Base-by-base conservation (phyloP, 2,113 vertebrate genomes). In the Lepus europaeus region DNA sequence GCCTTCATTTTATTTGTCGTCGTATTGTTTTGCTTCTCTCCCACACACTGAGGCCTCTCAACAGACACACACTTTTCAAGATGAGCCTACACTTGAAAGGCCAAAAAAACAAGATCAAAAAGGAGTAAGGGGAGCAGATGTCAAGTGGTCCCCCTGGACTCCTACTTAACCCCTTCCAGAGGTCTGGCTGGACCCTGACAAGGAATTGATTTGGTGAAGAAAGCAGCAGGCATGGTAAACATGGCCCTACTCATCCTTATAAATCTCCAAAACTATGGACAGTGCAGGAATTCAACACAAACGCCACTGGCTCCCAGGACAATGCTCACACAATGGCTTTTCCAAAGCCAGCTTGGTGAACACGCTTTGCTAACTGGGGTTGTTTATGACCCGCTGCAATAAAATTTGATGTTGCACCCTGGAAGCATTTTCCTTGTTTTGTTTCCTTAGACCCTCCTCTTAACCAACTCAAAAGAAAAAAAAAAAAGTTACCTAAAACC, bases 121-220 rank as follows among this genome's bases (percentile, higher is more conserved):
- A 98, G 98, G 98, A 94, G 19, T 96, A 97, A 97, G 95, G 97
- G 97, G 97, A 98, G 95, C 98, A 98, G 97, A 99, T 98, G 99
- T 99, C 98, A 99, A 99, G 98, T 98, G 97, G 97, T 98, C 98
- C 97, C 98, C 96, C 96, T 97, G 98, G 98, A 98, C 97, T 80
- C 95, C 97, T 98, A 97, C 98, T 99, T 99, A 98, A 98, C 98
- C 97, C 97, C 97, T 98, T 98, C 95, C 97, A 97, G 95, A 96
- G 96, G 94, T 81, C 97, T 98, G 97, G 94, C 94, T 97, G 97
- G 97, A 97, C 93, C 87, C 96, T 97, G 97, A 97, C 97, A 97
- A 98, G 97, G 95, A 98, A 98, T 66, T 97, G 96, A 97, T 97
- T 87, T 97, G 96, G 93, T 89, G 95, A 84, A 83, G 95, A 97